phyloP scores from a whole-genome alignment of 2,113 vertebrate species.

The Puffinus mauretanicus region DNA sequence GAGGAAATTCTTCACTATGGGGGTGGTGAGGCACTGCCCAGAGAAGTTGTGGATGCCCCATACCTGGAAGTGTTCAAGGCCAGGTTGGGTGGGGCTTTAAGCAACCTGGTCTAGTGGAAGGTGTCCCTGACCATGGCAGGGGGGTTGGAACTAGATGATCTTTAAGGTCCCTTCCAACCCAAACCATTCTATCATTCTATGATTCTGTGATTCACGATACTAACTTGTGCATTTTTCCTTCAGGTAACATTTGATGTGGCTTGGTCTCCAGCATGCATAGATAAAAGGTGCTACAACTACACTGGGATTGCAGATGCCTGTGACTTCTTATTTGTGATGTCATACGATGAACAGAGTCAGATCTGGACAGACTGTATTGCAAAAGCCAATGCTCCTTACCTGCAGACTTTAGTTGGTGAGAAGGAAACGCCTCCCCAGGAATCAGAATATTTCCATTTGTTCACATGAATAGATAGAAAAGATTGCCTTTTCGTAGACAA shows the following conservation, averaged over 20 bases:
- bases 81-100: too few species aligned
- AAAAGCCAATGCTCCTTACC: conserved; percentile 88
- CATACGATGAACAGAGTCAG: conserved; percentile 94
- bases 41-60: too few species aligned
- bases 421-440: background rate
- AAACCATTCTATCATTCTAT: too few species aligned
- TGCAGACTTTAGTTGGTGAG: conserved; percentile 86
- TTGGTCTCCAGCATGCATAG: conserved; percentile 89
- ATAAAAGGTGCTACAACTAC: conserved; percentile 92
- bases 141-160: too few species aligned
- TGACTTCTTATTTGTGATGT: conserved; percentile 97
- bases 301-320: conserved; percentile 85
- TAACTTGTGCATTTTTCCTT: background rate
- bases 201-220: too few species aligned
- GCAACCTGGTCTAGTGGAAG: too few species aligned
- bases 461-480: background rate
- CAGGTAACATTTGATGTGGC: conserved; percentile 96
- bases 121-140: too few species aligned
- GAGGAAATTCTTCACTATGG: too few species aligned
- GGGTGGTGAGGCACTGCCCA: too few species aligned
- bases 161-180: too few species aligned
- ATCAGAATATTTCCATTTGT: background rate
- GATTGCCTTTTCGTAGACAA: background rate
- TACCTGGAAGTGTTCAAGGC: too few species aligned
- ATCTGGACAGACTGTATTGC: conserved; percentile 87